A percentile compares a stretch with the other conserved stretches of the same genome.
These are phyloP conservation scores for Datnioides undecimradiatus DNA, from an alignment of 2,113 vertebrate species.

Conservation along the genomic window DNA sequence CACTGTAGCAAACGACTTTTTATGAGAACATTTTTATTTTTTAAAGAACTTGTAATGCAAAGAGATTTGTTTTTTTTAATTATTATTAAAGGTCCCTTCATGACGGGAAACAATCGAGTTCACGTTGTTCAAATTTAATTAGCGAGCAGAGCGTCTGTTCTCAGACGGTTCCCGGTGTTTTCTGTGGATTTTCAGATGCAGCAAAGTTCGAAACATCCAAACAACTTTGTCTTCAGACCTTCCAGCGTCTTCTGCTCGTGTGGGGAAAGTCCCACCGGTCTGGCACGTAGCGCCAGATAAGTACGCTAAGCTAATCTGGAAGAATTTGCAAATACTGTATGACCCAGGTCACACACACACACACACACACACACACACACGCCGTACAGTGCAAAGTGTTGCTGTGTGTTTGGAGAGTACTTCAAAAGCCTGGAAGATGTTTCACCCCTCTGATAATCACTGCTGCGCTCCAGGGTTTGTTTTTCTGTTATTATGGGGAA, in stretches of 20 bases:
- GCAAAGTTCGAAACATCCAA: slow-evolving; percentile 44
- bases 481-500: slow-evolving; percentile 55
- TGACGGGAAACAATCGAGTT: slow-evolving; percentile 6
- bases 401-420: not conserved
- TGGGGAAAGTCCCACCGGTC: slow-evolving; percentile 22
- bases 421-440: slow-evolving; percentile 10
- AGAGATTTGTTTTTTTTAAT: slow-evolving; percentile 42
- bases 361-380: slow-evolving; percentile 2
- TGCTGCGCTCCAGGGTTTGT: slow-evolving; percentile 41
- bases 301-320: not conserved
- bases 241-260: not conserved
- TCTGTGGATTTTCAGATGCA: slow-evolving; percentile 19
- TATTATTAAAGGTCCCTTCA: slow-evolving; percentile 40
- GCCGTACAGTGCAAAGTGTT: not conserved
- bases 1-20: slow-evolving; percentile 59
- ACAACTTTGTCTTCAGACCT: not conserved
- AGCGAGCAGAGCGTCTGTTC: too few species aligned
- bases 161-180: not conserved
- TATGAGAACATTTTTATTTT: slow-evolving; percentile 34
- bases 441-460: slow-evolving; percentile 24
- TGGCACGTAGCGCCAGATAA: slow-evolving; percentile 6
- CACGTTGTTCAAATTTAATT: not conserved
- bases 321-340: slow-evolving; percentile 12
- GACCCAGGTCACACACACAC: slow-evolving; percentile 14
- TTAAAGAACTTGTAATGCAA: slow-evolving; percentile 53